These are phyloP conservation scores for Macroteleia sp. DNA, from an alignment of 2,888 invertebrate genomes.

Conservation along the genomic window DNA sequence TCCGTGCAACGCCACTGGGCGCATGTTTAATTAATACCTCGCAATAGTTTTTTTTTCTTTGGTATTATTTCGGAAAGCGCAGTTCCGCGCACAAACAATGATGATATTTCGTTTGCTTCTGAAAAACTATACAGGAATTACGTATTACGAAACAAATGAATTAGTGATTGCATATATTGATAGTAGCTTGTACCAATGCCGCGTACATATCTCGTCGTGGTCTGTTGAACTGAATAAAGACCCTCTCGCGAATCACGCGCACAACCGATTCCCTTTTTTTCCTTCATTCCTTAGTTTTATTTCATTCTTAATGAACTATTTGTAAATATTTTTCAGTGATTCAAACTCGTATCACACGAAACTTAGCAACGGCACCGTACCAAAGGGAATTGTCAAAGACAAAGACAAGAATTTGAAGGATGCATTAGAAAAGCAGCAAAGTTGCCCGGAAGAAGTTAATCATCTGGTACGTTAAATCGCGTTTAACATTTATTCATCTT, in stretches of 20 bases:
- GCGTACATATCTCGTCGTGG: conserved; percentile 57
- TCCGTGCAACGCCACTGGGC: neutral
- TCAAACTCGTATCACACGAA: conserved; percentile 71
- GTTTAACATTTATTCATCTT: no score
- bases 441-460: conserved; percentile 78
- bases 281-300: neutral
- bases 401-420: conserved; percentile 72
- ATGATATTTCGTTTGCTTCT: conserved; percentile 9
- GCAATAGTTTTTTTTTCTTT: neutral
- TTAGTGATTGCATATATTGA: conserved; percentile 60
- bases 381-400: conserved; percentile 74
- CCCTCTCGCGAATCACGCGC: conserved; percentile 18
- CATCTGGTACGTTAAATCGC: conserved; percentile 76
- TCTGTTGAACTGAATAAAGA: conserved; percentile 59
- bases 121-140: conserved; percentile 47
- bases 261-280: conserved; percentile 4
- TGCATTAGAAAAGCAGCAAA: conserved; percentile 78
- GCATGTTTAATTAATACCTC: conserved; percentile 16
- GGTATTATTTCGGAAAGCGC: neutral
- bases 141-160: conserved; percentile 59
- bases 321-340: conserved; percentile 62
- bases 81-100: conserved; percentile 5
- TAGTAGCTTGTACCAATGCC: conserved; percentile 38
- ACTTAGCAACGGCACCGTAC: conserved; percentile 81
- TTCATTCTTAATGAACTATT: neutral